Evolutionary conservation across 2,113 vertebrate species (phyloP).

Genomic region (Ptyas mucosa): DNA sequence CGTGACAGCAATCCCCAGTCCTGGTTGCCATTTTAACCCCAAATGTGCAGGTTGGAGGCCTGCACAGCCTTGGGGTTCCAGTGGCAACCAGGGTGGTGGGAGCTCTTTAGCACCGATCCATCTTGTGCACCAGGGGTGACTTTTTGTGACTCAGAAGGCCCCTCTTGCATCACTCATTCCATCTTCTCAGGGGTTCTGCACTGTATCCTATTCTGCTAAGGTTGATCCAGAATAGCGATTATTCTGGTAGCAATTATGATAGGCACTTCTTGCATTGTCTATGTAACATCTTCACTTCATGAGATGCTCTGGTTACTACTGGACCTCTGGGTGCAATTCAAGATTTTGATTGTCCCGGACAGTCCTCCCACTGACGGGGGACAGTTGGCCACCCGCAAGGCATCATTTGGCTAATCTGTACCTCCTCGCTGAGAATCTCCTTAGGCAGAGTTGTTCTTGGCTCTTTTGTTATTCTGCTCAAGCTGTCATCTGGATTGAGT

Average conservation of each 20-base stretch:
- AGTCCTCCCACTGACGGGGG: neutral
- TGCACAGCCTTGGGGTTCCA: neutral
- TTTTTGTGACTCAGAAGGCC: neutral
- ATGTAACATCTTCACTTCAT: neutral
- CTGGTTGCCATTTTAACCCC: no score
- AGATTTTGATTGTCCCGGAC: neutral
- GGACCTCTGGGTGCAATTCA: neutral
- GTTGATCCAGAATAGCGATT: neutral
- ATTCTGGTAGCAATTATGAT: no score
- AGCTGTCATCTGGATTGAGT: no score
- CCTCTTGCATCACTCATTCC: neutral
- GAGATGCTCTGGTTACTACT: neutral
- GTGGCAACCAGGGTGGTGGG: neutral
- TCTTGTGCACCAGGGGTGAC: neutral
- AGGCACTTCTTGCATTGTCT: neutral
- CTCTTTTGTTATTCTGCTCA: neutral
- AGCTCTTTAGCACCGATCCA: neutral
- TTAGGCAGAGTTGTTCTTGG: neutral
- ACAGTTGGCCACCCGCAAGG: no score
- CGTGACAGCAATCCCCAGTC: no score
- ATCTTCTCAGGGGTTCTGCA: neutral
- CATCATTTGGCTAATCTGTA: neutral
- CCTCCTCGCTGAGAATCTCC: neutral
- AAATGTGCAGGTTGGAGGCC: no score
- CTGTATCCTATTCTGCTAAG: neutral